These are phyloP conservation scores for Aphis gossypii DNA, from an alignment of 1,140 invertebrate species.

Conservation along the genomic window DNA sequence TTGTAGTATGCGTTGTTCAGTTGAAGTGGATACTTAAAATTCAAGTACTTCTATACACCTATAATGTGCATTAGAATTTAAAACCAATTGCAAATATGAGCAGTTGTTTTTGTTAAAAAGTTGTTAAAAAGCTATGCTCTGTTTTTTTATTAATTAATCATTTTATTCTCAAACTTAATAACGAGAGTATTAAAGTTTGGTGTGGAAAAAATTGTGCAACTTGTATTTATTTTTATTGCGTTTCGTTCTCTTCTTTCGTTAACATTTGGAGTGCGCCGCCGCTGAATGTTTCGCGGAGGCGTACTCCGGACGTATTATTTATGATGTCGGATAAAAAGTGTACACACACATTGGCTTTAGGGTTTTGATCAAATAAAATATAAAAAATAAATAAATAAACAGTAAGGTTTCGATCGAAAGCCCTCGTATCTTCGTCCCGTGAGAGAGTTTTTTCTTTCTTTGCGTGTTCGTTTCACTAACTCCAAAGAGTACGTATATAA, in stretches of 20 bases:
- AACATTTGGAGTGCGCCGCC: neutral
- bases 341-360: neutral
- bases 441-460: neutral
- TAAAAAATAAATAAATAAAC: slow-evolving; percentile 11
- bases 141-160: neutral
- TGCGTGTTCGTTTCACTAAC: neutral
- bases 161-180: neutral
- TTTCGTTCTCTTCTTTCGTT: neutral
- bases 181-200: neutral
- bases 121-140: neutral
- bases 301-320: slow-evolving; percentile 15
- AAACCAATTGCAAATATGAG: neutral
- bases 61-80: neutral
- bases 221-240: neutral
- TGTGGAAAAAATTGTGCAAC: neutral
- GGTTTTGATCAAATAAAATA: neutral
- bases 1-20: neutral
- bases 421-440: neutral
- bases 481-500: neutral
- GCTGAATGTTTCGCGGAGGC: neutral
- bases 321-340: neutral
- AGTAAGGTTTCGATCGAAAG: neutral
- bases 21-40: neutral
- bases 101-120: too few relatives aligned
- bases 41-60: neutral